Evolutionary conservation across 2,113 vertebrate species (phyloP).

Genomic region (Nyctereutes procyonoides): DNA sequence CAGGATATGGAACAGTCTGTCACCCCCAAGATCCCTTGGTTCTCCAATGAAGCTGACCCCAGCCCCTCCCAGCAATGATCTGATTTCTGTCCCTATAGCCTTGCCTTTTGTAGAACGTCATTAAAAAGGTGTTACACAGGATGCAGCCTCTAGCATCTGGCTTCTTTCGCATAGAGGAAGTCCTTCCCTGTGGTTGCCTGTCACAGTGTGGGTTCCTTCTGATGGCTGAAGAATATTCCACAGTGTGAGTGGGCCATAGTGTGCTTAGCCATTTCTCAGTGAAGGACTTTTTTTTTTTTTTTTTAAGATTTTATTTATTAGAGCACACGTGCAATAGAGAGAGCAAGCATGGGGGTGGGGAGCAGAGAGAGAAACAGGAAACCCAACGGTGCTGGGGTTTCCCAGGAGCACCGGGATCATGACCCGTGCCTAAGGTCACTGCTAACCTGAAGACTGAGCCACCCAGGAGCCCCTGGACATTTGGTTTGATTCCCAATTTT

Average conservation of each 20-base stretch:
- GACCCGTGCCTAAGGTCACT: too few relatives aligned
- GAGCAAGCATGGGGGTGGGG: too few relatives aligned
- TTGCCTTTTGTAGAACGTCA: background rate
- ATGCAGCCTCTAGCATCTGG: background rate
- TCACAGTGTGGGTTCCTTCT: background rate
- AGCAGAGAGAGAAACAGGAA: too few relatives aligned
- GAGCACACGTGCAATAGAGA: too few relatives aligned
- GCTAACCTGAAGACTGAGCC: too few relatives aligned
- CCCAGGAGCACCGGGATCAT: too few relatives aligned
- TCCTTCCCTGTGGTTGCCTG: background rate
- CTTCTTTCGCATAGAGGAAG: background rate
- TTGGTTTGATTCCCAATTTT: background rate
- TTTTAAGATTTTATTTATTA: too few relatives aligned
- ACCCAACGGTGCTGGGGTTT: too few relatives aligned
- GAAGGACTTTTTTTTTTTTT: background rate
- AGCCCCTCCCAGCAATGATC: background rate
- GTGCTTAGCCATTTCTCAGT: background rate
- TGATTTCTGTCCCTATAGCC: background rate
- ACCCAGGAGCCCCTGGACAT: background rate
- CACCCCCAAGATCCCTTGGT: background rate
- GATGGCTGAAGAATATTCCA: background rate
- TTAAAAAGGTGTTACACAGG: background rate
- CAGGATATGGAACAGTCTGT: background rate
- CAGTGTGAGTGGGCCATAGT: too few relatives aligned
- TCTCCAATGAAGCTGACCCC: background rate